These are phyloP conservation scores for sheep (Ovis aries) DNA, from an alignment of 2,113 vertebrate genomes.

Conservation along the genomic window ARS-UI_Ramb_v3.0 NC_056055.1:234008001-234008500, in stretches of 20 bases:
- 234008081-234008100: not conserved
- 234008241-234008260: not conserved
- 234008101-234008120: not conserved
- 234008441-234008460: not conserved
- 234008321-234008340: not conserved
- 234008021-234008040: not conserved
- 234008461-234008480: not conserved
- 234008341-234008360: not conserved
- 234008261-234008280: not conserved
- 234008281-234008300: conserved; percentile 34
- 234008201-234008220: not conserved
- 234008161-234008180: not conserved
- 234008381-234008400: not conserved
- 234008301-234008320: conserved; percentile 18
- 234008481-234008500: not conserved
- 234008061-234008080: not conserved
- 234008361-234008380: not conserved
- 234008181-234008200: not conserved
- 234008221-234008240: not conserved
- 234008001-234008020: not conserved
- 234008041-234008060: not conserved
- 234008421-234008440: not conserved
- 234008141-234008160: not conserved
- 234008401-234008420: not conserved
- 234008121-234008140: not conserved